phyloP scores from a whole-genome alignment of 2,888 invertebrate species.

The Cactoblastis cactorum region DNA sequence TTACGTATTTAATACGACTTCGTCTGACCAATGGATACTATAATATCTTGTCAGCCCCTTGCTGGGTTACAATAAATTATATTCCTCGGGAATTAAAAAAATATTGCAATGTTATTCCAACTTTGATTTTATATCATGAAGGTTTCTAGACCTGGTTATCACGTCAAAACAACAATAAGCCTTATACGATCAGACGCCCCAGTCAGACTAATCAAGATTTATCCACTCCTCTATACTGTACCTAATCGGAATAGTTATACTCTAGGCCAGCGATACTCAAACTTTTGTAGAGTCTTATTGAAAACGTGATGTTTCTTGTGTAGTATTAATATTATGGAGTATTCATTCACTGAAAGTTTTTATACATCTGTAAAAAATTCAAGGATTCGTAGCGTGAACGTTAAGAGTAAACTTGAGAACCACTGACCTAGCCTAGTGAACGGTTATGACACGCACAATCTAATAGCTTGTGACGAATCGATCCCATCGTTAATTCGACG shows the following conservation, averaged over 20 bases:
- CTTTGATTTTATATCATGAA: not conserved
- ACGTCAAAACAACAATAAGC: not conserved
- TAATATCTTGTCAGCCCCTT: too few relatives aligned
- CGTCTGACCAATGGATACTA: too few relatives aligned
- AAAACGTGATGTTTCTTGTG: too few relatives aligned
- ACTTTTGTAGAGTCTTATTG: too few relatives aligned
- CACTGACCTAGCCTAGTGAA: not conserved
- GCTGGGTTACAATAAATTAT: too few relatives aligned
- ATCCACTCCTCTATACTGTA: not conserved
- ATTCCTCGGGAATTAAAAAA: too few relatives aligned
- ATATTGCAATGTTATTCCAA: not conserved
- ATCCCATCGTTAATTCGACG: conserved; percentile 4
- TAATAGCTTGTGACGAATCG: conserved; percentile 8
- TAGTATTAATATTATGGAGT: too few relatives aligned
- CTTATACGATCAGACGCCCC: not conserved
- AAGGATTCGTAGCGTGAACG: not conserved
- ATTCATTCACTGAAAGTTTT: too few relatives aligned
- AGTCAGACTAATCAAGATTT: conserved; percentile 9
- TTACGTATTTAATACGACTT: too few relatives aligned
- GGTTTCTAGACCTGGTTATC: not conserved
- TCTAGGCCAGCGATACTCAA: not conserved
- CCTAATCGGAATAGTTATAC: conserved; percentile 7
- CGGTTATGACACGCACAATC: conserved; percentile 3
- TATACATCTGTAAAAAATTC: too few relatives aligned
- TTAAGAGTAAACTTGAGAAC: not conserved